Evolutionary conservation across 1,140 invertebrate genomes (phyloP).

Genomic region (Maconellicoccus hirsutus): DNA sequence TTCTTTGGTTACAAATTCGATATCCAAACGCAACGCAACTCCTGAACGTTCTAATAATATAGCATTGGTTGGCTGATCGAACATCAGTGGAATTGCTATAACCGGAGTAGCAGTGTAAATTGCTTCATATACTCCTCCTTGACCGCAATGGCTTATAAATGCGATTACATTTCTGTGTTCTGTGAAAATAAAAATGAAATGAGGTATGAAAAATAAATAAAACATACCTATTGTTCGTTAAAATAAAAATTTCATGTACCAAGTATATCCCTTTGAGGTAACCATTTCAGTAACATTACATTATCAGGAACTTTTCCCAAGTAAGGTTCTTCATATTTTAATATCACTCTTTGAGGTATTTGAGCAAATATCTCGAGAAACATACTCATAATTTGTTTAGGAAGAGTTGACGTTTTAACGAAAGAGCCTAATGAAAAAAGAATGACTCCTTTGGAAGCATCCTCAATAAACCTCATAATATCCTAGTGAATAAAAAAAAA

Average conservation of each 20-base stretch:
- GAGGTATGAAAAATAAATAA: too few relatives aligned
- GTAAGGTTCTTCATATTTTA: slow-evolving; percentile 44
- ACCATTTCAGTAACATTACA: slow-evolving; percentile 45
- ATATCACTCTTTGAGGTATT: slow-evolving; percentile 40
- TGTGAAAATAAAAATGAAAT: slow-evolving; percentile 28
- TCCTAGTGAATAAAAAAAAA: slow-evolving; percentile 40
- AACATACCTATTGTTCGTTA: too few relatives aligned
- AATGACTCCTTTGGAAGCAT: slow-evolving; percentile 36
- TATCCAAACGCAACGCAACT: slow-evolving; percentile 22
- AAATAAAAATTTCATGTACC: slow-evolving; percentile 35
- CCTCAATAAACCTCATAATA: slow-evolving; percentile 45
- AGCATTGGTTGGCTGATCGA: slow-evolving; percentile 47
- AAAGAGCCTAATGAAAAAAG: slow-evolving; percentile 33
- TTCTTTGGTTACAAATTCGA: slow-evolving; percentile 32
- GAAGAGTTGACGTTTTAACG: slow-evolving; percentile 27
- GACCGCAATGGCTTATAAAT: slow-evolving; percentile 62
- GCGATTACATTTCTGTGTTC: slow-evolving; percentile 52
- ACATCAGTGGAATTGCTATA: slow-evolving; percentile 53
- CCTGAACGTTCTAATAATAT: slow-evolving; percentile 18
- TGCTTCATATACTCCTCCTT: slow-evolving; percentile 55
- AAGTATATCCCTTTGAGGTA: slow-evolving; percentile 48
- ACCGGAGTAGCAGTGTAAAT: slow-evolving; percentile 56
- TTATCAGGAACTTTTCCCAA: slow-evolving; percentile 41
- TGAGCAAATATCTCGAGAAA: slow-evolving; percentile 31
- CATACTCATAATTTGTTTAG: slow-evolving; percentile 26